Percentiles rank a stretch among this genome's conserved stretches.
Conservation (phyloP, 2,888 invertebrate genomes). For the Phengaris arion region DNA sequence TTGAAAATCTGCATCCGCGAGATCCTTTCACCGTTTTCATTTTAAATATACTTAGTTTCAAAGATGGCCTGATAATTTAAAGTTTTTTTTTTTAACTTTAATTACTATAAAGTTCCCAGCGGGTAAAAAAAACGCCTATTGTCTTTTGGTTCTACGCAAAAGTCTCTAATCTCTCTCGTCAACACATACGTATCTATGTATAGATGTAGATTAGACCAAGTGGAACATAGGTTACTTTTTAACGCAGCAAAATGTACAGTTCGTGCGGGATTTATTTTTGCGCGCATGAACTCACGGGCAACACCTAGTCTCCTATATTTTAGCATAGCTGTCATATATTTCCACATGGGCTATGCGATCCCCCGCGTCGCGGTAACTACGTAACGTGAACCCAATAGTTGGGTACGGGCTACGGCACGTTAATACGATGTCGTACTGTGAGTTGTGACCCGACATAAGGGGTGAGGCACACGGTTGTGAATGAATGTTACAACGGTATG, state of each 20-base stretch:
- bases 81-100: too few species aligned
- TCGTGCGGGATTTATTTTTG: too few species aligned
- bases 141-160: too few species aligned
- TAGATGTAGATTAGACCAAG: too few species aligned
- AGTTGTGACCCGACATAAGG: background rate
- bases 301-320: background rate
- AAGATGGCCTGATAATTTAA: background rate
- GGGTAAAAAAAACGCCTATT: too few species aligned
- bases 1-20: background rate
- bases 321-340: slow-evolving; percentile 10
- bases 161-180: too few species aligned
- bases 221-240: too few species aligned
- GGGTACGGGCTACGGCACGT: background rate
- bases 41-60: background rate
- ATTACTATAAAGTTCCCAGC: too few species aligned
- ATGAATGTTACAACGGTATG: background rate
- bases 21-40: background rate
- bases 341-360: slow-evolving; percentile 12
- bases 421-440: slow-evolving; percentile 13
- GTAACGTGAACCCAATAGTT: slow-evolving; percentile 18
- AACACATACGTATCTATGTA: too few species aligned
- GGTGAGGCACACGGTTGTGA: background rate
- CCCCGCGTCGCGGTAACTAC: slow-evolving; percentile 7
- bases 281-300: too few species aligned
- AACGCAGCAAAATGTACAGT: too few species aligned